Base-by-base conservation (phyloP, 1,140 invertebrate genomes). In the Drosophila tristis region DNA sequence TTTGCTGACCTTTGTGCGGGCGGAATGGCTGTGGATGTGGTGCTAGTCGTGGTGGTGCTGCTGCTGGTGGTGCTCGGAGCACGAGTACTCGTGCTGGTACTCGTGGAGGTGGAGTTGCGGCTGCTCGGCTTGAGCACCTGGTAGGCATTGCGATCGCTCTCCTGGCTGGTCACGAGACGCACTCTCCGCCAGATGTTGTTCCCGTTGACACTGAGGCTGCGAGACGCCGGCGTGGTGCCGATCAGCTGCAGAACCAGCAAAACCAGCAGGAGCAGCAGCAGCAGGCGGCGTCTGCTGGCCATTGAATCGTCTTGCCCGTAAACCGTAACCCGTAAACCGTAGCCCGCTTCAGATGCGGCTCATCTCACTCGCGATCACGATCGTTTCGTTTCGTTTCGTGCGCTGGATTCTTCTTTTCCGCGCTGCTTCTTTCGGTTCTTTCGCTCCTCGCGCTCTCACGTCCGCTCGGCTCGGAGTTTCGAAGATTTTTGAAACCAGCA, bases 121-220 rank as follows among this genome's bases (percentile, higher is more conserved):
- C 48, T 64, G 16, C 64, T 76, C 23, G 80, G 64, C 66, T 72
- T 86, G 13, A 86, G 68, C 59, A 86, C 62, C 66, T 86, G 82
- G 66, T 87, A 86, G 20, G 74, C 84, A 55, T 82, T 87, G 20
- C 82, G 74, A 4, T 87, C 82, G 5, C 73, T 50, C 16, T 80
- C 67, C 60, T 85, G 80, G 66, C 79, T 87, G 50, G 84, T 89
- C 39, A 87, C 82, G 29, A 87, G 66, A 9, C 82, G 84, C 48
- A 87, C 82, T 39, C 84, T 78, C 58, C 82, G 71, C 82, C 82
- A 87, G 60, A 87, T 87, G 48, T 86, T 86, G 51, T 78, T 84
- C 16, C 80, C 76, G 16, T 82, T 81, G 16, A 67, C 70, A 48
- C 75, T 86, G 48, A 74, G 73, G 73, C 73, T 68, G 58, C 81